A percentile compares a stretch with the other conserved stretches of the same genome.
These are phyloP conservation scores for Incurvaria masculella DNA, from an alignment of 2,888 invertebrate species.

Conservation along the genomic window DNA sequence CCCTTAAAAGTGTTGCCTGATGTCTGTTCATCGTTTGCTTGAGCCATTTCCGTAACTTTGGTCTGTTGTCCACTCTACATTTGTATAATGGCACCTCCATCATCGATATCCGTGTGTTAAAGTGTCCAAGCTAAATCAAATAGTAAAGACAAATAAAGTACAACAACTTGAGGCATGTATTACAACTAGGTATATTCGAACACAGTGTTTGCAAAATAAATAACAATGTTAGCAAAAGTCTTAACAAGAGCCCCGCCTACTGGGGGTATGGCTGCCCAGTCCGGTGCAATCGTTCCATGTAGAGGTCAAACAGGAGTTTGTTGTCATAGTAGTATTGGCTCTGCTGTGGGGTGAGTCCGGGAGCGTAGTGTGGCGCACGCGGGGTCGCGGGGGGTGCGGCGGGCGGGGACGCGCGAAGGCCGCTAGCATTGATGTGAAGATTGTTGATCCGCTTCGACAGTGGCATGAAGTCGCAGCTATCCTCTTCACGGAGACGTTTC, in stretches of 20 bases:
- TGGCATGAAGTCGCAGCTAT: slow-evolving; percentile 79
- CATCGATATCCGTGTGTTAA: too few relatives aligned
- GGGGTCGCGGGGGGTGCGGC: slow-evolving; percentile 15
- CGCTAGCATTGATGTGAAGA: slow-evolving; percentile 69
- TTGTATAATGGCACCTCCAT: too few relatives aligned
- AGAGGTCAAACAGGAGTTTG: slow-evolving; percentile 81
- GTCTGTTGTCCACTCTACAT: too few relatives aligned
- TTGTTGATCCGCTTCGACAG: slow-evolving; percentile 89
- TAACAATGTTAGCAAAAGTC: too few relatives aligned
- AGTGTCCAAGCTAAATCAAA: too few relatives aligned
- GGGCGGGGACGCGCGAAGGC: slow-evolving; percentile 27
- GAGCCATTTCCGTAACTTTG: too few relatives aligned
- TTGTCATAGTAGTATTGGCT: slow-evolving; percentile 89
- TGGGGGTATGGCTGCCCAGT: slow-evolving; percentile 49
- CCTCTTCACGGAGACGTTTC: slow-evolving; percentile 75
- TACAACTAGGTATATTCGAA: too few relatives aligned
- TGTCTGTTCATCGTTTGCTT: too few relatives aligned
- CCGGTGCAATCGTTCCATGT: slow-evolving; percentile 76
- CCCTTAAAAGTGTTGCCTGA: too few relatives aligned
- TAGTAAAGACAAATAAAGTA: too few relatives aligned
- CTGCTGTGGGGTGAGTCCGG: slow-evolving; percentile 70
- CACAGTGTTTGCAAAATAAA: too few relatives aligned
- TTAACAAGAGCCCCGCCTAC: slow-evolving; percentile 16
- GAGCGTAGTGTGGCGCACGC: slow-evolving; percentile 61
- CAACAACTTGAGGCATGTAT: too few relatives aligned